Percentiles rank a stretch among this genome's conserved stretches.
These are phyloP conservation scores for Conchocele bisecta DNA, from an alignment of 2,888 invertebrate genomes.

Conservation along the genomic window DNA sequence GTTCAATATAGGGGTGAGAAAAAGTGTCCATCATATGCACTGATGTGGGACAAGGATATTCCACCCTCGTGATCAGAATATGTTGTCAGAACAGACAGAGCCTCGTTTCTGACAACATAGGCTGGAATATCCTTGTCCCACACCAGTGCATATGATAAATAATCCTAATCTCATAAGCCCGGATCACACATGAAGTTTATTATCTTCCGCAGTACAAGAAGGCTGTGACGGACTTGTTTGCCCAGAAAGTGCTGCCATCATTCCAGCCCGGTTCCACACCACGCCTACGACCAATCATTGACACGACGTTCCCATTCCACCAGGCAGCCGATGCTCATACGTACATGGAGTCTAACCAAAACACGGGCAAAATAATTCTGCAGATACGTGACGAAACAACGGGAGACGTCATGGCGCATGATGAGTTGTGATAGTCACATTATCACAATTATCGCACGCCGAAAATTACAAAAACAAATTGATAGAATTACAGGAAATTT, in stretches of 20 bases:
- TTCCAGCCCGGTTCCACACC: conserved; percentile 68
- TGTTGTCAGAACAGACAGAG: too few species aligned
- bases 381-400: conserved; percentile 61
- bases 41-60: too few species aligned
- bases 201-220: conserved; percentile 79
- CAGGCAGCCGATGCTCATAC: conserved; percentile 78
- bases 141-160: too few species aligned
- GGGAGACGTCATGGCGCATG: conserved; percentile 59
- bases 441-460: too few species aligned
- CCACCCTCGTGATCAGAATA: too few species aligned
- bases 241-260: conserved; percentile 64
- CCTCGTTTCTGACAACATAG: too few species aligned
- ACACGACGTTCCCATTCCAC: conserved; percentile 73
- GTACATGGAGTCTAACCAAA: conserved; percentile 79
- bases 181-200: neutral
- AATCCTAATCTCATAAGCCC: too few species aligned
- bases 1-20: too few species aligned
- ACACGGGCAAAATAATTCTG: conserved; percentile 80
- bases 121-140: too few species aligned
- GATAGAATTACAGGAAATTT: too few species aligned
- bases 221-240: conserved; percentile 74
- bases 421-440: conserved; percentile 47
- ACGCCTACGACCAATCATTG: conserved; percentile 73
- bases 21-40: too few species aligned
- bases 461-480: too few species aligned